phyloP scores from a whole-genome alignment of 2,888 invertebrate genomes.

The Ochropleura leucogaster region DNA sequence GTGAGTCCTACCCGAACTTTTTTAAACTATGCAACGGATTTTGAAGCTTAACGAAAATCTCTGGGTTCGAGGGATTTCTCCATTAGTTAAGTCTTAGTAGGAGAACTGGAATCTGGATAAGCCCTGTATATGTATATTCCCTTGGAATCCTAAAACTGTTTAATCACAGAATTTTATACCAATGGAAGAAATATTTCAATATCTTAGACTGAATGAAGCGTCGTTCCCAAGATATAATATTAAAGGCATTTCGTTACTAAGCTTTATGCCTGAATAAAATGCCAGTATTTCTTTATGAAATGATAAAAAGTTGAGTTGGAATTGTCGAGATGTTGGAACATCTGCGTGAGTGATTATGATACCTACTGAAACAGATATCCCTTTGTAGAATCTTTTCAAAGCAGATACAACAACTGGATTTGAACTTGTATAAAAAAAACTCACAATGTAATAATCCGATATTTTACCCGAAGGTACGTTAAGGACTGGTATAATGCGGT shows the following conservation, averaged over 20 bases:
- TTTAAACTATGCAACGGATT: no score
- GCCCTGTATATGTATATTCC: not conserved
- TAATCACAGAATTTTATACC: slow-evolving; percentile 6
- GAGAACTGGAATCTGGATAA: not conserved
- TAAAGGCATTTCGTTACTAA: slow-evolving; percentile 5
- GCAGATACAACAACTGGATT: no score
- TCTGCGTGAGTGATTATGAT: not conserved
- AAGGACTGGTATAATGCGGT: no score
- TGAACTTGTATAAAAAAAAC: no score
- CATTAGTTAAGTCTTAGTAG: not conserved
- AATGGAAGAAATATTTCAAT: slow-evolving; percentile 31
- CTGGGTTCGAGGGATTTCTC: not conserved
- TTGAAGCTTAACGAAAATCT: not conserved
- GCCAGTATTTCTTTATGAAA: slow-evolving; percentile 1
- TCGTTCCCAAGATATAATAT: slow-evolving; percentile 30
- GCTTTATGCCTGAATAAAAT: slow-evolving; percentile 5
- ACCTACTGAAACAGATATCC: not conserved
- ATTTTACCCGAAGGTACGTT: no score
- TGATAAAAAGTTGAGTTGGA: not conserved
- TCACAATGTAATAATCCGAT: no score
- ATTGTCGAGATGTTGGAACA: not conserved
- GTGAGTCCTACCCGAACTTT: no score
- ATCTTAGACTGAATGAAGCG: slow-evolving; percentile 8
- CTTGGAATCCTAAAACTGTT: not conserved
- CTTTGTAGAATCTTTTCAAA: no score